Evolutionary conservation across 2,888 invertebrate genomes (phyloP).

Genomic region (Poecilobothrus nobilitatus): DNA sequence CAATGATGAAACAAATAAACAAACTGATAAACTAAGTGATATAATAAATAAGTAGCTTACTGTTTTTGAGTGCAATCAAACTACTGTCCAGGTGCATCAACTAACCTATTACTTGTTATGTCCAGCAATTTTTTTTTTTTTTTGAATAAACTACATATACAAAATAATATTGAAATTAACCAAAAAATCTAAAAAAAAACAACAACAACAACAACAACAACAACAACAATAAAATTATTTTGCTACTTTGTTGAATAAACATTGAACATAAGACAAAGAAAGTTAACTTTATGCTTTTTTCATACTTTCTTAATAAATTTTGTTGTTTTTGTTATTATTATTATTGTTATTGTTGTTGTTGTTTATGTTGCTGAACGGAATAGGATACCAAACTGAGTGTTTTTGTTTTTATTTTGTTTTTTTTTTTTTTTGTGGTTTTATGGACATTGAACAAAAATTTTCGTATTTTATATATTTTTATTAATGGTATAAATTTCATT

Average conservation of each 20-base stretch:
- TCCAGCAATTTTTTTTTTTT: neutral
- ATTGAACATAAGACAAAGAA: neutral
- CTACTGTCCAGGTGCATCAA: neutral
- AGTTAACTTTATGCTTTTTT: neutral
- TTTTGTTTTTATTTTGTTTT: no score
- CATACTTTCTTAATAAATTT: neutral
- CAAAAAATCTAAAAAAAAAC: neutral
- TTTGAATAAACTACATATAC: neutral
- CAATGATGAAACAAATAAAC: no score
- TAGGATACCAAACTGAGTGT: neutral
- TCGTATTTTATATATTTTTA: neutral
- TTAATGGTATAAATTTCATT: slow-evolving; percentile 1
- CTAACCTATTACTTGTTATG: neutral
- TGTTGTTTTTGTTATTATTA: no score
- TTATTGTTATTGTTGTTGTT: no score
- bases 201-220: neutral
- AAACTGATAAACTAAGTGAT: neutral
- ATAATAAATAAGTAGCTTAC: neutral
- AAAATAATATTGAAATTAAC: neutral
- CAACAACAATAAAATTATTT: neutral
- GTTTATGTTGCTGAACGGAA: neutral
- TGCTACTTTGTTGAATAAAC: slow-evolving; percentile 1
- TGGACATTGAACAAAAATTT: neutral
- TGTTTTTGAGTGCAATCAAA: neutral
- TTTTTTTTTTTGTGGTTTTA: neutral